These are phyloP conservation scores for Notiomystis cincta DNA, from an alignment of 2,113 vertebrate genomes.

Conservation along the genomic window DNA sequence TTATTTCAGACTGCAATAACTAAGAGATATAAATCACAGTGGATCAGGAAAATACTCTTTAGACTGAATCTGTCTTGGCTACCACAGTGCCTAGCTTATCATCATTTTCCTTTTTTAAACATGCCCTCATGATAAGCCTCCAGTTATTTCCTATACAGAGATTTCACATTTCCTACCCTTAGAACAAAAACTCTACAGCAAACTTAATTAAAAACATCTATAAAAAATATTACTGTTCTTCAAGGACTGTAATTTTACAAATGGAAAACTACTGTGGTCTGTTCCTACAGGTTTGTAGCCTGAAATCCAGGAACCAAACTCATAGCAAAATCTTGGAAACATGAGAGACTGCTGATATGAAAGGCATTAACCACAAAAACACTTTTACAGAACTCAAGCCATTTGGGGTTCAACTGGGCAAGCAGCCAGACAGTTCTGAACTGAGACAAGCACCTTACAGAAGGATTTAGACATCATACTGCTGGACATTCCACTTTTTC, in stretches of 20 bases:
- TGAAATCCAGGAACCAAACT: background rate
- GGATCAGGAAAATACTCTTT: background rate
- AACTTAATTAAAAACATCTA: background rate
- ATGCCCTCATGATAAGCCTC: background rate
- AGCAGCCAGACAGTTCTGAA: background rate
- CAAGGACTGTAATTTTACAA: background rate
- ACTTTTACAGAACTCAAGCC: background rate
- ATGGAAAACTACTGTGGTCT: background rate
- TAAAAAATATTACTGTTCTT: background rate
- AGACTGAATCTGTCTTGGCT: background rate
- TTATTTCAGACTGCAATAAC: background rate
- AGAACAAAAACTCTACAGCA: background rate
- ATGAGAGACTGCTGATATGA: background rate
- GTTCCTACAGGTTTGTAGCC: background rate
- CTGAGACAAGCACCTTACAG: background rate
- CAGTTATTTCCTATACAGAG: background rate
- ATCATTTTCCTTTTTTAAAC: background rate
- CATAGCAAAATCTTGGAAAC: background rate
- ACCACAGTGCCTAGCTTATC: background rate
- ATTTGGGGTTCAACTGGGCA: background rate
- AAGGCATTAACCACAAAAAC: background rate
- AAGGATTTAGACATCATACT: background rate
- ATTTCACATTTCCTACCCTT: background rate
- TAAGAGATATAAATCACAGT: background rate
- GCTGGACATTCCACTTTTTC: background rate